phyloP scores from a whole-genome alignment of 2,888 invertebrate genomes.

The Brassicogethes aeneus region DNA sequence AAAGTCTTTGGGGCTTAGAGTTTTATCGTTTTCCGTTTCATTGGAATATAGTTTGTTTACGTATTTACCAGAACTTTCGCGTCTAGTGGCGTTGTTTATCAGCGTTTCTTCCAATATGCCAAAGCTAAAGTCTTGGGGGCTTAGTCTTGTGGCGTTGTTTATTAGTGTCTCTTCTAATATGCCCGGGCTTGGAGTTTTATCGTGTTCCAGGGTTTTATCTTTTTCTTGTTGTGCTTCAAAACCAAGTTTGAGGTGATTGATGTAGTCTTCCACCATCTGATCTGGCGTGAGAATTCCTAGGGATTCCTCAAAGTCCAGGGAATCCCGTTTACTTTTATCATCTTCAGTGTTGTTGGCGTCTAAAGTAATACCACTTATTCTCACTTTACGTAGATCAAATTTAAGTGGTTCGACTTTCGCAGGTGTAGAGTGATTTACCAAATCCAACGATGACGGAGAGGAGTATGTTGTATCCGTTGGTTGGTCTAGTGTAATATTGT shows the following conservation, averaged over 20 bases:
- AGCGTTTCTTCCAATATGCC: neutral
- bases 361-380: constrained; percentile 8
- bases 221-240: neutral
- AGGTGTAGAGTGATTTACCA: constrained; percentile 2
- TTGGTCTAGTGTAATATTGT: no score
- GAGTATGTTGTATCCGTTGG: constrained; percentile 5
- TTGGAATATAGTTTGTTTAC: neutral
- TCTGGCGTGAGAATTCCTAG: constrained; percentile 81
- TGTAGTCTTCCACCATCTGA: constrained; percentile 64
- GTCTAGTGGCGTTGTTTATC: neutral
- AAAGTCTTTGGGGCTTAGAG: neutral
- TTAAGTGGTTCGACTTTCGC: neutral
- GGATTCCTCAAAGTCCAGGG: constrained; percentile 72
- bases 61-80: neutral
- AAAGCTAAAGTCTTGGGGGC: neutral
- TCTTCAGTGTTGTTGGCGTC: no score
- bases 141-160: neutral
- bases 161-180: neutral
- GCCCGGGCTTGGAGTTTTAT: neutral
- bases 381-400: constrained; percentile 12
- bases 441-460: constrained; percentile 4
- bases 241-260: neutral
- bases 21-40: neutral
- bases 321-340: constrained; percentile 56
- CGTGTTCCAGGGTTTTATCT: neutral